Base-by-base conservation (phyloP, 2,797 vertebrate species). In the Dermochelys coriacea region DNA sequence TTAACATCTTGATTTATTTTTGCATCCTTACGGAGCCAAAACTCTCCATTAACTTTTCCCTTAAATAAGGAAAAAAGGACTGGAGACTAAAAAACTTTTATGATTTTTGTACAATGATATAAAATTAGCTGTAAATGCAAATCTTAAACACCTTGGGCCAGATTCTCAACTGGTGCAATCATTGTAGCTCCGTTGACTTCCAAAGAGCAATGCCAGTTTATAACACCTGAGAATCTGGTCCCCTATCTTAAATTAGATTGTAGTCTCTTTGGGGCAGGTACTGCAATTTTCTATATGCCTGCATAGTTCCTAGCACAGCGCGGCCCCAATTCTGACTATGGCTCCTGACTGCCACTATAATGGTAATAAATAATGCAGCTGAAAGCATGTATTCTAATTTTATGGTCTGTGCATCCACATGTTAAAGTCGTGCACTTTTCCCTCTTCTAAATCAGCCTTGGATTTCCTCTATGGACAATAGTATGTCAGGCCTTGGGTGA, bases 1-100 rank as follows among this genome's bases (percentile, higher is more conserved):
- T 88, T 77, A 89, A 29, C 90, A 91, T 90, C 83, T 90, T 51
- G 61, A 34, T 50, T 19, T 27, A 91, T 95, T 94, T 81, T 0
- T 2, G 34, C 80, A 61, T 12, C 0, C 0, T 80, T 87, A 23
- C 23, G 54, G 21, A 9, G 82, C 82, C 45, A 90, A 59, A 91
- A 1, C 4, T 45, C 87, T 57, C n/a, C 11, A 0, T 34, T 91
- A 87, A 93, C 87, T 18, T 77, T 49, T 77, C 27, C 27, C 23
- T 77, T 29, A 45, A 14, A 25, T 10, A 23, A 74, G 45, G 7
- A 77, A 37, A 37, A 59, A 49, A 78, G 57, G 57, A 50, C n/a
- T 51, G 23, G 45, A 50, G 27, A 2, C 1, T 61, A 10, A 9
- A 6, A 2, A 9, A 51, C 47, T 61, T 3, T 0, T 55, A 3